phyloP scores from a whole-genome alignment of 2,888 invertebrate genomes.

The Buathra laborator region DNA sequence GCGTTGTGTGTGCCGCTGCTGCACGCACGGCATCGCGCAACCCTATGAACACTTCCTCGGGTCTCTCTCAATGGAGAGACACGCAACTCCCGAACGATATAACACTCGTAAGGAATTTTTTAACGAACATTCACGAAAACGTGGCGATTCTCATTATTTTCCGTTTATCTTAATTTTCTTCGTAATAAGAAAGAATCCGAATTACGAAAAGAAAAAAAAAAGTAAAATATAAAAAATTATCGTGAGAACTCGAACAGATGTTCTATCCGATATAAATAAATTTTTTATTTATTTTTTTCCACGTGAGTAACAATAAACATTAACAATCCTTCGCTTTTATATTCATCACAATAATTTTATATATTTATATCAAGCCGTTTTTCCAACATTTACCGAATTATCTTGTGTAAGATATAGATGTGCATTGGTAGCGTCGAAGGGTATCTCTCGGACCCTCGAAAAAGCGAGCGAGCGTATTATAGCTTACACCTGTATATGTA shows the following conservation, averaged over 20 bases:
- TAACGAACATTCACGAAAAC: background rate
- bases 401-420: slow-evolving; percentile 17
- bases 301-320: too few species aligned
- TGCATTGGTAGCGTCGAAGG: slow-evolving; percentile 35
- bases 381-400: background rate
- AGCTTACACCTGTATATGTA: slow-evolving; percentile 28
- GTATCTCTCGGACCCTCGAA: slow-evolving; percentile 62
- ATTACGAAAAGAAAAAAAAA: background rate
- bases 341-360: too few species aligned
- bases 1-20: slow-evolving; percentile 40
- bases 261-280: background rate
- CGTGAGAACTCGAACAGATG: background rate
- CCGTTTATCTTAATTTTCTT: background rate
- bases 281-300: background rate
- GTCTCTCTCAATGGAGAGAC: slow-evolving; percentile 38
- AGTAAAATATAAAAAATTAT: background rate
- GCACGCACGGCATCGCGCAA: slow-evolving; percentile 52
- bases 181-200: background rate
- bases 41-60: slow-evolving; percentile 50
- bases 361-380: too few species aligned
- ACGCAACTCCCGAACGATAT: slow-evolving; percentile 13
- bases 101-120: background rate
- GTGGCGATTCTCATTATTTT: background rate
- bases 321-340: too few species aligned
- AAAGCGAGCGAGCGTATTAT: slow-evolving; percentile 64